A percentile compares a stretch with the other conserved stretches of the same genome.
Evolutionary conservation across 1,140 invertebrate species (phyloP).

Genomic region (Cyrtorhinus lividipennis): DNA sequence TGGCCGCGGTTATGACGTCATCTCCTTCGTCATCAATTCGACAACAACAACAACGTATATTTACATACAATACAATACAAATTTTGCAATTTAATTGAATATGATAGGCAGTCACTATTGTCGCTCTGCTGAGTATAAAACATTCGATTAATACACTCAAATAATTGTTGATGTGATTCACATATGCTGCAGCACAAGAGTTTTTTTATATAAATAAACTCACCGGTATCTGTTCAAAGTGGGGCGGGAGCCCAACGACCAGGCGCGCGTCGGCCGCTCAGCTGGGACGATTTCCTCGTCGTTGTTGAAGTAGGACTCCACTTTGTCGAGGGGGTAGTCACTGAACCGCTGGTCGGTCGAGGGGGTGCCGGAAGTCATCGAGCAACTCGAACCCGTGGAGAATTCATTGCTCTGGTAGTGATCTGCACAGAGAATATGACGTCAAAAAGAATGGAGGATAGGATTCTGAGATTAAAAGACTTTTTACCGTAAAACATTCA

Average conservation of each 20-base stretch:
- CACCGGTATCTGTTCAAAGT: conserved; percentile 23
- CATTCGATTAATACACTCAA: neutral
- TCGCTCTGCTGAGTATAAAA: neutral
- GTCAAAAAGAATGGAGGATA: too few species aligned
- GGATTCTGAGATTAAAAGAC: too few species aligned
- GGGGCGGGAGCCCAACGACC: conserved; percentile 70
- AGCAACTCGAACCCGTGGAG: conserved; percentile 47
- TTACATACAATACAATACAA: too few species aligned
- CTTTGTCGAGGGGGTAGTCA: conserved; percentile 51
- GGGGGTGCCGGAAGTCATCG: conserved; percentile 55
- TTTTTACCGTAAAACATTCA: neutral
- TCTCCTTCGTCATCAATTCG: too few species aligned
- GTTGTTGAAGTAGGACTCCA: conserved; percentile 42
- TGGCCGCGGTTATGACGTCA: too few species aligned
- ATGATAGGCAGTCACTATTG: neutral
- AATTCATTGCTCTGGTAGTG: conserved; percentile 32
- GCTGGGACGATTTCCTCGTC: conserved; percentile 38
- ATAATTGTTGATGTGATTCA: neutral
- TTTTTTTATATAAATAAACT: conserved; percentile 9
- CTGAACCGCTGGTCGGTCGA: conserved; percentile 42
- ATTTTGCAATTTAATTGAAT: too few species aligned
- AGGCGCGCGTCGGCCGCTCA: conserved; percentile 55
- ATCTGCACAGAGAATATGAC: too few species aligned
- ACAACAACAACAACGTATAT: too few species aligned
- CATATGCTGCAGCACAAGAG: neutral